Evolutionary conservation across 37 sponge, comb jelly and placozoan species (phyloP), one percentile per base, ranked within the genome.

Genomic region (Ephydatia muelleri): DNA sequence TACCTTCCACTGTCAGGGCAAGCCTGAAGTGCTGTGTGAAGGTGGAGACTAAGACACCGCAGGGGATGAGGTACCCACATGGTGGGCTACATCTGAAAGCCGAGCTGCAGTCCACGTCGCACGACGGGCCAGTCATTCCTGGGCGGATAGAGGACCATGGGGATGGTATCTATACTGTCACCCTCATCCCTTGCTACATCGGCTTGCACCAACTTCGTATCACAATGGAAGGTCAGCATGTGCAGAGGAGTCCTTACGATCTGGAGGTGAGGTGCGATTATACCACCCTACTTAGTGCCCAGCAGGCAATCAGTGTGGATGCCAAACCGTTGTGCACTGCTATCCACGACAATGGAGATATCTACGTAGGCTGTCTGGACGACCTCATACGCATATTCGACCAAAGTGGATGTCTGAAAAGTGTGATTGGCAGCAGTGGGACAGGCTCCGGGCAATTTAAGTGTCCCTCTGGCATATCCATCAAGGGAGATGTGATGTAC

Each of bases 131-230:
- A 66, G 66, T 67, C 9, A 1, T 79, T 6, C 14, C 8, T 0
- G 65, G 37, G 14, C n/a, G 35, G 4, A 40, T 71, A 4, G 48
- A 47, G 31, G 72, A 82, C 32, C 27, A 47, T 3, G 38, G 71
- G 21, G 31, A 82, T 82, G 82, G 82, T 25, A 70, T 31, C 11
- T 72, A 70, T 30, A 28, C 12, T 11, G 57, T 71, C 27, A 39
- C 82, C 39, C 71, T 82, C 31, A 70, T 14, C 5, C 82, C 82
- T 22, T 21, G 28, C 30, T n/a, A 2, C 4, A 5, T 5, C 30
- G 82, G 82, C 3, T 31, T 70, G 2, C 72, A 72, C 48, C 71
- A 82, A 35, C 82, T 82, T 0, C 22, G 31, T 31, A 72, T 82
- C 47, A 69, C 32, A 12, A 82, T 82, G 33, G 21, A 40, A 12